Conservation (phyloP, 1,140 invertebrate genomes). For the Gerris buenoi region DNA sequence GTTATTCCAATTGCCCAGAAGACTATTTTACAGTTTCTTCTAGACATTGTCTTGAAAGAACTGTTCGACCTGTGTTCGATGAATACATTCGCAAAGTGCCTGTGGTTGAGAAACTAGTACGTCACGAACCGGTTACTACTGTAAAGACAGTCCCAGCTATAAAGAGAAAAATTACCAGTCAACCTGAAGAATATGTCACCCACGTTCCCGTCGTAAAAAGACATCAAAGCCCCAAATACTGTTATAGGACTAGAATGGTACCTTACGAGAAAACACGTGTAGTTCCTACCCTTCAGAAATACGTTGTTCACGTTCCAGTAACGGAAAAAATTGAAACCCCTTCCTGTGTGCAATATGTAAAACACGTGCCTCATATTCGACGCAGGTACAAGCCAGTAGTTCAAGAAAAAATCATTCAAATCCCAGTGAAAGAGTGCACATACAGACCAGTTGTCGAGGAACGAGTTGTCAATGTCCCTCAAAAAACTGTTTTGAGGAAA, state of each 20-base stretch:
- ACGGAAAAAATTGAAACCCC: background rate
- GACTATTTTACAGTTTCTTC: no score
- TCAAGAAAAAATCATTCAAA: background rate
- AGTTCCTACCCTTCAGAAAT: background rate
- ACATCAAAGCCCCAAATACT: background rate
- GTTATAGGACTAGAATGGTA: background rate
- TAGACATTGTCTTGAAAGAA: background rate
- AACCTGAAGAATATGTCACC: background rate
- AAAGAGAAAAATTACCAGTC: background rate
- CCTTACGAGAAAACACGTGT: background rate
- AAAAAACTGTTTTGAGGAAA: background rate
- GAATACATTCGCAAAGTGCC: background rate
- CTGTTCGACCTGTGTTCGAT: background rate
- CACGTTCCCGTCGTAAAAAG: background rate
- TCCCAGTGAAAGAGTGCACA: background rate
- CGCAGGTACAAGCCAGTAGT: background rate
- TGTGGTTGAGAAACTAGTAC: background rate
- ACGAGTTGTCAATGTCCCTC: background rate
- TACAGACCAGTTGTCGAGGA: background rate
- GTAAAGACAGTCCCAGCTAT: background rate
- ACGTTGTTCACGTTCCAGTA: background rate
- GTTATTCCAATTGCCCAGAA: no score
- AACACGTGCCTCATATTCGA: background rate
- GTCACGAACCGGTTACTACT: background rate
- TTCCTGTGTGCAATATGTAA: background rate